Evolutionary conservation across 1,140 invertebrate genomes (phyloP).

Genomic region (Lepidurus arcticus): DNA sequence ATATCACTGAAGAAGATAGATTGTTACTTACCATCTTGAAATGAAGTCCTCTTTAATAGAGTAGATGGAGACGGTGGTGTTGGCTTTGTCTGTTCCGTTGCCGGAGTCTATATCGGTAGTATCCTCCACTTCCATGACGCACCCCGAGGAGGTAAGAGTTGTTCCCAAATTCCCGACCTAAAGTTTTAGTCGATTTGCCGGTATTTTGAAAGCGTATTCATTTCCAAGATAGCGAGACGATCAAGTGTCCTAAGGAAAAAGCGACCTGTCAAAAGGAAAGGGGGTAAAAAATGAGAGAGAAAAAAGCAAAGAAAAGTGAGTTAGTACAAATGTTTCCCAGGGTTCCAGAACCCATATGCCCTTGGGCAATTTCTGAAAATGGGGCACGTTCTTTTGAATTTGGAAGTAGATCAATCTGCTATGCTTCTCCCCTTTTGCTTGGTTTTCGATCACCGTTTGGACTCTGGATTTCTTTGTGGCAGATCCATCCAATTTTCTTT

Average conservation of each 20-base stretch:
- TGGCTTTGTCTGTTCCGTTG: conserved; percentile 36
- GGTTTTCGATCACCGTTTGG: conserved; percentile 17
- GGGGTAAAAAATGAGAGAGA: not conserved
- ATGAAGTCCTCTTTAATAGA: conserved; percentile 61
- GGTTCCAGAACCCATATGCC: not conserved
- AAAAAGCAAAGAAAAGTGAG: not conserved
- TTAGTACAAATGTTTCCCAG: not conserved
- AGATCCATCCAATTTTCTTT: not conserved
- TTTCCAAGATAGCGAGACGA: not conserved
- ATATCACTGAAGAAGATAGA: too few species aligned
- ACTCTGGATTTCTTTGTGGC: not conserved
- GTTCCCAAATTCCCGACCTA: not conserved
- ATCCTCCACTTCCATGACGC: not conserved
- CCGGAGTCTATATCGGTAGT: conserved; percentile 34
- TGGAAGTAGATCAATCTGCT: conserved; percentile 19
- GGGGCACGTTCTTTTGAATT: conserved; percentile 14
- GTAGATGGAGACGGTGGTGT: conserved; percentile 54
- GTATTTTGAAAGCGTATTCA: not conserved
- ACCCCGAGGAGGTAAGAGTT: not conserved
- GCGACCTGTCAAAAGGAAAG: not conserved
- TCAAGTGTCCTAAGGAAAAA: not conserved
- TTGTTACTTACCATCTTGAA: conserved; percentile 56
- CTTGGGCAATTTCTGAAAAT: conserved; percentile 14
- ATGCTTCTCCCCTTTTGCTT: not conserved
- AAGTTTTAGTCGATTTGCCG: not conserved